These are phyloP conservation scores for Corythornis cristatus DNA, from an alignment of 2,113 vertebrate species.

Conservation along the genomic window DNA sequence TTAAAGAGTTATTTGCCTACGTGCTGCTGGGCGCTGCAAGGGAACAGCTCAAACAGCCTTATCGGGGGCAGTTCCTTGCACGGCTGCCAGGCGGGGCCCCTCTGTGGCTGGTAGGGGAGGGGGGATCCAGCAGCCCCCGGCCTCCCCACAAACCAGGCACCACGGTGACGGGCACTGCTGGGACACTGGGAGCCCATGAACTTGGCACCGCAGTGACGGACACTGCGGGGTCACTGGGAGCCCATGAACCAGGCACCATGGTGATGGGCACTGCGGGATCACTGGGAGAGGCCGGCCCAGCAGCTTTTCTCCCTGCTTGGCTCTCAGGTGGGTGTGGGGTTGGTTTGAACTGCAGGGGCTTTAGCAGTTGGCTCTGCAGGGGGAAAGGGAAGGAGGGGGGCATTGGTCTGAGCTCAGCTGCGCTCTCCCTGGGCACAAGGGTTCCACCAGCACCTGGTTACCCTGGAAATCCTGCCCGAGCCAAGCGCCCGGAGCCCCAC, in stretches of 20 bases:
- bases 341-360: not conserved
- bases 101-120: not conserved
- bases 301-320: rapidly evolving
- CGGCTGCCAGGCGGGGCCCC: not conserved
- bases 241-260: not conserved
- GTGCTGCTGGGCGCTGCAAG: not conserved
- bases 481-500: rapidly evolving
- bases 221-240: too few species aligned
- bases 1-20: not conserved
- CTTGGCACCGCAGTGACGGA: too few species aligned
- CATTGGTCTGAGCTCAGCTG: rapidly evolving
- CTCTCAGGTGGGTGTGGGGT: rapidly evolving
- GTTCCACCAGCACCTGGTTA: not conserved
- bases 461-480: not conserved
- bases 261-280: rapidly evolving
- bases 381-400: not conserved
- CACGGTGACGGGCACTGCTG: not conserved
- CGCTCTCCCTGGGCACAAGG: not conserved
- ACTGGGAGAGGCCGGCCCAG: rapidly evolving
- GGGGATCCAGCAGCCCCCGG: not conserved
- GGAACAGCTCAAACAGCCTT: not conserved
- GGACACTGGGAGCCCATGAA: too few species aligned
- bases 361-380: not conserved
- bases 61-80: not conserved
- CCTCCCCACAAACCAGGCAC: not conserved